Percentiles rank a stretch among this genome's conserved stretches.
Conservation (phyloP, 2,888 invertebrate genomes). For the Callinectes sapidus region DNA sequence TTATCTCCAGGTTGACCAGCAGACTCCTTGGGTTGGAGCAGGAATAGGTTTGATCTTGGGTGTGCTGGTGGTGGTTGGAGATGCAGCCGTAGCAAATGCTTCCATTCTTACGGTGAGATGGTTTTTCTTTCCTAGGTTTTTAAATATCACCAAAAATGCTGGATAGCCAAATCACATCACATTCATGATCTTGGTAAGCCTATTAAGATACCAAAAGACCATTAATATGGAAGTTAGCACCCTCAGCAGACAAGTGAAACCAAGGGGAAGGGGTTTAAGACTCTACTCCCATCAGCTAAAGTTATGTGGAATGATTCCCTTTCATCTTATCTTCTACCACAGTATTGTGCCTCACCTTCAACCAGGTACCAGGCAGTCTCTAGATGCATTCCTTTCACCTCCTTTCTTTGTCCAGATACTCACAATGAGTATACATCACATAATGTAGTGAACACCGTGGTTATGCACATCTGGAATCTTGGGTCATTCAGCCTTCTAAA, state of each 20-base stretch:
- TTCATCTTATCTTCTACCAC: too few relatives aligned
- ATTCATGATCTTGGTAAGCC: neutral
- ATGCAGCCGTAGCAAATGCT: conserved; percentile 80
- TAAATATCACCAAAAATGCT: neutral
- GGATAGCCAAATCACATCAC: neutral
- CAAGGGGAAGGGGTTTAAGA: neutral
- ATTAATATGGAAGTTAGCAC: neutral
- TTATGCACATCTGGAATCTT: too few relatives aligned
- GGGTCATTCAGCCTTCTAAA: too few relatives aligned
- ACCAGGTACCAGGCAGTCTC: too few relatives aligned
- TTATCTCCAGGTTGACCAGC: conserved; percentile 80
- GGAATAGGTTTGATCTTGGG: conserved; percentile 85
- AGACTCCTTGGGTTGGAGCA: conserved; percentile 85
- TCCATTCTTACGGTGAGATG: conserved; percentile 56
- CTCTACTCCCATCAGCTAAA: too few relatives aligned
- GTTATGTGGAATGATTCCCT: too few relatives aligned
- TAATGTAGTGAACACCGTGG: too few relatives aligned
- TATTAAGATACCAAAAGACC: neutral
- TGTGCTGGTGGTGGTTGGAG: conserved; percentile 83
- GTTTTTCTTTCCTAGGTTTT: neutral
- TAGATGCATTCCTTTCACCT: too few relatives aligned
- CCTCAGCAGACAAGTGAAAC: neutral
- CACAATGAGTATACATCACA: too few relatives aligned
- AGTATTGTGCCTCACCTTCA: too few relatives aligned
- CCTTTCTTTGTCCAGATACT: too few relatives aligned